These are phyloP conservation scores for Abscondita cerata DNA, from an alignment of 2,888 invertebrate genomes.

Conservation along the genomic window DNA sequence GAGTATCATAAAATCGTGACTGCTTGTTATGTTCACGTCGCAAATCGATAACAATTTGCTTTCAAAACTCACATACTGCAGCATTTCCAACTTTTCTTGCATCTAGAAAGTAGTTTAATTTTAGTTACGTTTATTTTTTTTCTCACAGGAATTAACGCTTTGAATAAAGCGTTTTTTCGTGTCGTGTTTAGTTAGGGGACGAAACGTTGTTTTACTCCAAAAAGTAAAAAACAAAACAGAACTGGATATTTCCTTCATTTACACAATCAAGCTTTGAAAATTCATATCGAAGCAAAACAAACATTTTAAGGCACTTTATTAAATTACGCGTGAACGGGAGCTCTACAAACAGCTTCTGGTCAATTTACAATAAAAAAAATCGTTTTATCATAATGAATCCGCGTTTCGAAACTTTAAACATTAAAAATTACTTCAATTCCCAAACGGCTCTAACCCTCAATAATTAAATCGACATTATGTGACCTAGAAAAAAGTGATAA, in stretches of 20 bases:
- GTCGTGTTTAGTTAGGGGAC: neutral
- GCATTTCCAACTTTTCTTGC: too few relatives aligned
- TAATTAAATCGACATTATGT: neutral
- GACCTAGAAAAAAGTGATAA: constrained; percentile 34
- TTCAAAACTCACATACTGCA: neutral
- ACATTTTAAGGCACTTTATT: constrained; percentile 31
- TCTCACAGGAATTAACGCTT: too few relatives aligned
- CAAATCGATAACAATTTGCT: constrained; percentile 27
- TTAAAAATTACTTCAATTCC: neutral
- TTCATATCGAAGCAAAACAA: constrained; percentile 28
- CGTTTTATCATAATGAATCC: constrained; percentile 12
- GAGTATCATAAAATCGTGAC: constrained; percentile 36
- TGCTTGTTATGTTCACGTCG: constrained; percentile 36
- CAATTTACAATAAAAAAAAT: constrained; percentile 20
- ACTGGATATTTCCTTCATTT: constrained; percentile 19
- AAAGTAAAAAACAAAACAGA: neutral
- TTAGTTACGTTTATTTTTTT: too few relatives aligned
- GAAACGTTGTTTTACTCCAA: neutral
- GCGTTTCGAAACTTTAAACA: too few relatives aligned
- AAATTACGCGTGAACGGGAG: constrained; percentile 25
- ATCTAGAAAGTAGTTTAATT: too few relatives aligned
- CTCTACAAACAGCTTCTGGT: constrained; percentile 20
- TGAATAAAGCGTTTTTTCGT: too few relatives aligned
- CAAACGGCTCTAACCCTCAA: neutral
- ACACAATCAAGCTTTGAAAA: constrained; percentile 24